These are phyloP conservation scores for Ectropis crepuscularia DNA, from an alignment of 2,888 invertebrate species.

Conservation along the genomic window DNA sequence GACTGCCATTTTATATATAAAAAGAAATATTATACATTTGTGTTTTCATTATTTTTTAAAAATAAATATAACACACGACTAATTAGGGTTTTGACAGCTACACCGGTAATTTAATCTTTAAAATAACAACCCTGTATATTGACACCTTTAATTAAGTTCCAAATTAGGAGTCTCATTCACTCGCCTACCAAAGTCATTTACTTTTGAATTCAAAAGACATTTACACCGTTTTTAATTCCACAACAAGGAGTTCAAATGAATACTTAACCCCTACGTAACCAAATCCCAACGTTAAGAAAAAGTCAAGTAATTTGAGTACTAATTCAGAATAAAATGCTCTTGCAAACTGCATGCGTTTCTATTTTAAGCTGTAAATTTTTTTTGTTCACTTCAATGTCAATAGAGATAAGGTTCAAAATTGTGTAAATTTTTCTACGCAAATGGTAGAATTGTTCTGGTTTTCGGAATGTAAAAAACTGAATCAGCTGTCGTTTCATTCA, in stretches of 20 bases:
- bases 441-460: constrained; percentile 19
- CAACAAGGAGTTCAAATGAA: constrained; percentile 36
- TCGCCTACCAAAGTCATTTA: constrained; percentile 29
- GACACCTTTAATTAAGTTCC: constrained; percentile 37
- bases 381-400: neutral
- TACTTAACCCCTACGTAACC: constrained; percentile 41
- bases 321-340: constrained; percentile 42
- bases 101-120: too few species aligned
- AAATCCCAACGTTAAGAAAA: constrained; percentile 40
- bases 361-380: neutral
- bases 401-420: constrained; percentile 21
- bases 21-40: too few species aligned
- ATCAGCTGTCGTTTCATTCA: constrained; percentile 76
- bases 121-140: constrained; percentile 9
- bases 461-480: constrained; percentile 52
- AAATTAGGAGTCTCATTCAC: constrained; percentile 24
- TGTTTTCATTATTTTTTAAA: too few species aligned
- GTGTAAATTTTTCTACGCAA: neutral
- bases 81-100: too few species aligned
- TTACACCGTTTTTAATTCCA: constrained; percentile 45
- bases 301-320: constrained; percentile 51
- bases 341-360: constrained; percentile 12
- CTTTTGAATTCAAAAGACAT: constrained; percentile 33
- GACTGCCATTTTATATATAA: too few species aligned
- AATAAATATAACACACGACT: too few species aligned